Base-by-base conservation (phyloP, 2,888 invertebrate species). In the Melikaiella ostensackeni region DNA sequence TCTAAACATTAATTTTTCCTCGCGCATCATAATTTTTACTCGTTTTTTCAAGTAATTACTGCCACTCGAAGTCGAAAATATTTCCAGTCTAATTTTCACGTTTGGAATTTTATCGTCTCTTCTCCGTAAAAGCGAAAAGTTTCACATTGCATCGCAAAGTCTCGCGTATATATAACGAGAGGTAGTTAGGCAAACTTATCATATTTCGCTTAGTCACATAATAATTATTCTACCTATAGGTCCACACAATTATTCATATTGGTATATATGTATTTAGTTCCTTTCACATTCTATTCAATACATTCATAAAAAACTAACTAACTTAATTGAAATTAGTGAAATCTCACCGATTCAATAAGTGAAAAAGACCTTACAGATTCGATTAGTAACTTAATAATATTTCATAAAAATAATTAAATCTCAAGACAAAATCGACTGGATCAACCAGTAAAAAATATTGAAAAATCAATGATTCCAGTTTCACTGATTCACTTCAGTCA, bases 161-260 rank as follows among this genome's bases (percentile, higher is more conserved):
- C 9, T 70, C 50, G 8, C 46, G 70, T 55, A 27, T 66, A 70
- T 70, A 70, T 70, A 70, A 70, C 70, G 50, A 50, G 70, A 70
- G 50, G 70, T 70, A 50, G 13, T 55, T 50, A 50, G 70, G 50
- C 33, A 70, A 70, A 70, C 55, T 50, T 55, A 70, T 70, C 46
- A 70, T 50, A 55, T 50, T 70, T 70, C 70, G 70, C 70, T 11
- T 70, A 55, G 13, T 70, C 50, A 50, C 50, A 70, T 70, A 46
- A 50, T 42, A 42, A 42, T 42, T 42, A 42, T 27, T 27, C 6
- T 33, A 27, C 30, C 30, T 33, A n/a, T 33, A 70, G n/a, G 30
- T 50, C 50, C 8, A 70, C 30, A n/a, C 33, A n/a, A 46, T 46
- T 66, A 46, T 64, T 38, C 64, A 38, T 38, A 38, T 21, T 21